Conservation (phyloP, 2,797 vertebrate species). For the Eremophila alpestris region DNA sequence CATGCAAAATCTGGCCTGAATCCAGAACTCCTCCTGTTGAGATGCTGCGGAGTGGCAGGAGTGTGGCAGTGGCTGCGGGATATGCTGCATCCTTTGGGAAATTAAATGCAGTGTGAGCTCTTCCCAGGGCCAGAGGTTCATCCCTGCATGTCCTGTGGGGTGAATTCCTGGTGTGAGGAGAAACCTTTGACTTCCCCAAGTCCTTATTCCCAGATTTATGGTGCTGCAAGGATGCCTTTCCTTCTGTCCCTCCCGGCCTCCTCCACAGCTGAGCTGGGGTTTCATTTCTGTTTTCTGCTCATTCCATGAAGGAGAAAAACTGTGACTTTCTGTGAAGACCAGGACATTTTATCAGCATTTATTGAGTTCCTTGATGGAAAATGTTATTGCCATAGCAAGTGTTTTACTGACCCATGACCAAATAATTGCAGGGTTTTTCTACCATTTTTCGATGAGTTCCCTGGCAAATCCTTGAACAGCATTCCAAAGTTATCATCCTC, state of each 20-base stretch:
- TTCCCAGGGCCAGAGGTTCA: not conserved
- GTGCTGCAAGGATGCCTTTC: not conserved
- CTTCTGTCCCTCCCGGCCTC: not conserved
- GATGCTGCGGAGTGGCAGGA: not conserved
- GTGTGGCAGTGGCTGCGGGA: not conserved
- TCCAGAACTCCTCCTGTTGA: not conserved
- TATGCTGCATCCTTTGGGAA: not conserved
- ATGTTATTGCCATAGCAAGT: not conserved
- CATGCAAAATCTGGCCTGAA: not conserved
- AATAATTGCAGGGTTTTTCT: not conserved
- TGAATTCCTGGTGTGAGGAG: not conserved
- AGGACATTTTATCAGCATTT: not conserved
- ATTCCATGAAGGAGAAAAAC: accelerated
- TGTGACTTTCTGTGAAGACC: not conserved
- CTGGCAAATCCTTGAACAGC: not conserved
- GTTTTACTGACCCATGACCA: not conserved
- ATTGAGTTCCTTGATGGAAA: not conserved
- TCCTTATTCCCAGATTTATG: not conserved
- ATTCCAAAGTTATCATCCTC: not conserved
- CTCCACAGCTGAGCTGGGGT: not conserved
- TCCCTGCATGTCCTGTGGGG: not conserved
- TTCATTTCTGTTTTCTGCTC: not conserved
- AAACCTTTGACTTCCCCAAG: not conserved
- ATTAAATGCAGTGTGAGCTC: not conserved
- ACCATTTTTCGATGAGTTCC: not conserved